phyloP scores from a whole-genome alignment of 1,140 invertebrate genomes.

The Drosophila kikkawai region DNA sequence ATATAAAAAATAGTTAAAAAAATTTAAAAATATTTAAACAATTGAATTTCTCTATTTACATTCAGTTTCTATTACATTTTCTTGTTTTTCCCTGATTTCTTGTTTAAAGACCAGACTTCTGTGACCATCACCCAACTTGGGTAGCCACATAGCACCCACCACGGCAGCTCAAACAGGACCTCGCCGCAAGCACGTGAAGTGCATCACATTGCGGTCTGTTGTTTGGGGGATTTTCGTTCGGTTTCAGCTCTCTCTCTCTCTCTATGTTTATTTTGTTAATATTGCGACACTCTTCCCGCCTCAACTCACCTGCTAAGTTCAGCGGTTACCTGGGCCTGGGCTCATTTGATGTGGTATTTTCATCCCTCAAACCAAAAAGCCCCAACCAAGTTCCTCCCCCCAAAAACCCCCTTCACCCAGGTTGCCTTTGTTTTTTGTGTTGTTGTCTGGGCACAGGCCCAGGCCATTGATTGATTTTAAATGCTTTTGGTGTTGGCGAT shows the following conservation, averaged over 20 bases:
- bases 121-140: neutral
- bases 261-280: conserved; percentile 52
- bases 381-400: no score
- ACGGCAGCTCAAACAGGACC: neutral
- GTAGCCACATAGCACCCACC: neutral
- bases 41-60: neutral
- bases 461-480: conserved; percentile 77
- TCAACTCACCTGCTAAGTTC: conserved; percentile 28
- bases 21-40: neutral
- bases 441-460: conserved; percentile 4
- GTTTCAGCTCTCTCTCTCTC: conserved; percentile 1
- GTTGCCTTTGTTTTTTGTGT: conserved; percentile 16
- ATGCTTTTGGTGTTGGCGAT: conserved; percentile 75
- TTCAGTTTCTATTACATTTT: neutral
- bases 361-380: neutral
- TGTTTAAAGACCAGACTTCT: conserved; percentile 26
- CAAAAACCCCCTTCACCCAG: neutral
- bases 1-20: neutral
- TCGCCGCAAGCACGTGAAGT: conserved; percentile 23
- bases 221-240: conserved; percentile 36
- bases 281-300: conserved; percentile 28
- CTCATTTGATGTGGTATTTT: conserved; percentile 45
- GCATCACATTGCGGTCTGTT: conserved; percentile 42
- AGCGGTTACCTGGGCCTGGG: conserved; percentile 32
- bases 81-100: neutral